phyloP scores from a whole-genome alignment of 2,888 invertebrate species.

The Limnephilus marmoratus region DNA sequence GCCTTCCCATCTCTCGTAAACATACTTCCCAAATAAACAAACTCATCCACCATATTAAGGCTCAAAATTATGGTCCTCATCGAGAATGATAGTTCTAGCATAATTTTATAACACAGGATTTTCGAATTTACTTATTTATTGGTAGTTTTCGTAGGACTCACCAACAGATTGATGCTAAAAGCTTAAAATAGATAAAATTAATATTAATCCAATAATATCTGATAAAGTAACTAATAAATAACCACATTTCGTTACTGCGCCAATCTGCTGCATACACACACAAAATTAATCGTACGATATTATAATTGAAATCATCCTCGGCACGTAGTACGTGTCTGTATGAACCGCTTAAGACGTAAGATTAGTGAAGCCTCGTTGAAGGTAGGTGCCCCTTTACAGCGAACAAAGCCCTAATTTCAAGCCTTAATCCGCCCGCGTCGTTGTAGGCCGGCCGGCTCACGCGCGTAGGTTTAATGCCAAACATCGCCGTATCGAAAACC shows the following conservation, averaged over 20 bases:
- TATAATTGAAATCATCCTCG: conserved; percentile 34
- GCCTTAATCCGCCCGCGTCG: conserved; percentile 53
- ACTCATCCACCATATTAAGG: too few species aligned
- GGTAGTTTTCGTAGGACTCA: too few species aligned
- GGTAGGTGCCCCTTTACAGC: conserved; percentile 24
- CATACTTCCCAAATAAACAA: too few species aligned
- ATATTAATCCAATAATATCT: too few species aligned
- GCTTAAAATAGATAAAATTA: too few species aligned
- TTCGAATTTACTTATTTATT: too few species aligned
- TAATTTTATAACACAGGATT: too few species aligned
- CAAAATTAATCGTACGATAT: background rate
- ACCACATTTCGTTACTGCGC: background rate
- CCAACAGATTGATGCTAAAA: too few species aligned
- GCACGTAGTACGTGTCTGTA: conserved; percentile 20
- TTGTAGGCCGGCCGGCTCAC: background rate
- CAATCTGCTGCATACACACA: background rate
- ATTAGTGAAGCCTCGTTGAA: background rate
- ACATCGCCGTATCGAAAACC: background rate
- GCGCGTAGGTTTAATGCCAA: background rate
- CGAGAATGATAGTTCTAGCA: too few species aligned
- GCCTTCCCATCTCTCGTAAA: too few species aligned
- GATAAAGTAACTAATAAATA: background rate
- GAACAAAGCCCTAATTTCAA: conserved; percentile 65
- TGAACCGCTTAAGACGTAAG: conserved; percentile 27
- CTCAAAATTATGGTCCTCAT: too few species aligned